These are phyloP conservation scores for Eurosta solidaginis DNA, from an alignment of 1,140 invertebrate species.

Conservation along the genomic window DNA sequence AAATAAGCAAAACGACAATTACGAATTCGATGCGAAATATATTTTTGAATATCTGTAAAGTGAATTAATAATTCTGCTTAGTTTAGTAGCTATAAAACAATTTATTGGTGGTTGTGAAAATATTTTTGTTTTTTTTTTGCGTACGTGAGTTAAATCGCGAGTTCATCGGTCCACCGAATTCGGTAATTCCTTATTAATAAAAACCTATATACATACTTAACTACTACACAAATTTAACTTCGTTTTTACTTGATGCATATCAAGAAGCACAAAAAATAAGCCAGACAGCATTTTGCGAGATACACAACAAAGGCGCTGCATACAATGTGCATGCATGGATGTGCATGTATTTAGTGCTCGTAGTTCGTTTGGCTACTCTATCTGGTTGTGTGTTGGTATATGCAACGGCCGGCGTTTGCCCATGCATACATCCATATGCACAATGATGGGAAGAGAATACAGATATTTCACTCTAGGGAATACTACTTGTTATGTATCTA, in stretches of 20 bases:
- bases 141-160: background rate
- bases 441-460: background rate
- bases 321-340: too few species aligned
- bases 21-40: background rate
- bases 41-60: background rate
- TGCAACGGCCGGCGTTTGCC: background rate
- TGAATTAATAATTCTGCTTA: background rate
- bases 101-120: conserved; percentile 11
- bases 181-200: conserved; percentile 14
- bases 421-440: too few species aligned
- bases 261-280: conserved; percentile 2
- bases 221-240: conserved; percentile 7
- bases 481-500: too few species aligned
- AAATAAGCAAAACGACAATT: background rate
- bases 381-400: background rate
- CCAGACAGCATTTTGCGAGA: conserved; percentile 17
- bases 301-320: conserved; percentile 13
- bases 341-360: background rate
- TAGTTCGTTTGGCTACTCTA: background rate
- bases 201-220: background rate
- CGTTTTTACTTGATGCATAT: conserved; percentile 9
- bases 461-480: too few species aligned
- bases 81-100: background rate
- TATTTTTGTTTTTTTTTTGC: too few species aligned
- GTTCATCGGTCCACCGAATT: conserved; percentile 13